These are phyloP conservation scores for Apogon talboti DNA, from an alignment of 2,797 vertebrate genomes.

Conservation along the genomic window DNA sequence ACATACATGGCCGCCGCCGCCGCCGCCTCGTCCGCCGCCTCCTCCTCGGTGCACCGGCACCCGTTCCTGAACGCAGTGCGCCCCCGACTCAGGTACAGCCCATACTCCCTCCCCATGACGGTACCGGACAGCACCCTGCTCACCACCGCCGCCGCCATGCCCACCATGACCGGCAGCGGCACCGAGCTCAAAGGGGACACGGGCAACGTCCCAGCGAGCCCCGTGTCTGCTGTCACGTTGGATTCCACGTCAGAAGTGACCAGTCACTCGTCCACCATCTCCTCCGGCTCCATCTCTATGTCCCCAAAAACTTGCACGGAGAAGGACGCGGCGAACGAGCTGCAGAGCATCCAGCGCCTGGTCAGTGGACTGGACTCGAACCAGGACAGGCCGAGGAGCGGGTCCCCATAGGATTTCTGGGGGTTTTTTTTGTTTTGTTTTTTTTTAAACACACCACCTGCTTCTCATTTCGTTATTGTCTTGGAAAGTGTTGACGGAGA, in stretches of 20 bases:
- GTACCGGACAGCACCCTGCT: conserved; percentile 92
- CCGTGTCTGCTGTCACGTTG: conserved; percentile 85
- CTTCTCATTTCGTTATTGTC: conserved; percentile 60
- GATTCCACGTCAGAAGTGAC: conserved; percentile 95
- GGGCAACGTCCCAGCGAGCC: conserved; percentile 83
- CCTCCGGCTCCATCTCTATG: conserved; percentile 90
- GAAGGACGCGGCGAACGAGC: conserved; percentile 92
- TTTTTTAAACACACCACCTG: conserved; percentile 35
- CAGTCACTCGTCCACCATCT: conserved; percentile 91
- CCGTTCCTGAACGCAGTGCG: conserved; percentile 93
- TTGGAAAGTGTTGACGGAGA: conserved; percentile 59
- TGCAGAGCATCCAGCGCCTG: conserved; percentile 96
- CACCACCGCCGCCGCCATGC: conserved; percentile 80
- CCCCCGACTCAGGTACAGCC: conserved; percentile 95
- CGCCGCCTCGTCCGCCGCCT: conserved; percentile 89
- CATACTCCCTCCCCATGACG: conserved; percentile 91
- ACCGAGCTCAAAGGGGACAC: conserved; percentile 84
- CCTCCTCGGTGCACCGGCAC: conserved; percentile 92
- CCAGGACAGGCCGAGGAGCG: conserved; percentile 91
- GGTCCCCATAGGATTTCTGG: conserved; percentile 85
- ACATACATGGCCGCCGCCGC: conserved; percentile 97
- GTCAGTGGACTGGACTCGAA: conserved; percentile 95
- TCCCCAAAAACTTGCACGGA: conserved; percentile 92
- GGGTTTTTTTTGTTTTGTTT: neutral
- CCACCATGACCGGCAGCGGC: conserved; percentile 80